phyloP scores from a whole-genome alignment of 1,140 invertebrate species.

The Lepidurus couesii region DNA sequence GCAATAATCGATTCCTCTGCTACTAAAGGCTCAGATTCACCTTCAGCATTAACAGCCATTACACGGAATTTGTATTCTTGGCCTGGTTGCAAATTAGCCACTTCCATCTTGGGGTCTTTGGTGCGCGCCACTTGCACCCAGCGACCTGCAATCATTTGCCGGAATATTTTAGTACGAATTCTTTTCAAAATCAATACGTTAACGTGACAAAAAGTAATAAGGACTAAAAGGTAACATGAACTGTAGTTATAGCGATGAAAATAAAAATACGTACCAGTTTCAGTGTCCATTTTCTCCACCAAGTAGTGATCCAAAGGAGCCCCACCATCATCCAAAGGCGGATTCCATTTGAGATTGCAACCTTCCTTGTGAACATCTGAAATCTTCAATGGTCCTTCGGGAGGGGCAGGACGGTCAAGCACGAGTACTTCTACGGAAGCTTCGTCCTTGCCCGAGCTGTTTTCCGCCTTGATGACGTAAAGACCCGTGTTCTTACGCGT shows the following conservation, averaged over 20 bases:
- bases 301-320: conserved; percentile 84
- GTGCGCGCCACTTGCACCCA: conserved; percentile 74
- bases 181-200: neutral
- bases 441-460: conserved; percentile 83
- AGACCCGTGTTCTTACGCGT: conserved; percentile 76
- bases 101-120: conserved; percentile 75
- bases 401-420: conserved; percentile 78
- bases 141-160: conserved; percentile 47
- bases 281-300: conserved; percentile 83
- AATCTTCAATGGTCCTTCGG: conserved; percentile 85
- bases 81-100: conserved; percentile 76
- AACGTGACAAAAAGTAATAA: neutral
- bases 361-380: conserved; percentile 89
- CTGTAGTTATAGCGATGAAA: neutral
- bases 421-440: conserved; percentile 82
- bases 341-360: conserved; percentile 88
- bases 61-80: conserved; percentile 98
- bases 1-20: conserved; percentile 84
- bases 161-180: neutral
- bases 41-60: conserved; percentile 89
- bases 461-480: conserved; percentile 82
- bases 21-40: conserved; percentile 84
- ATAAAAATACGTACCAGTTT: conserved; percentile 53
- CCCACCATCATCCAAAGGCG: conserved; percentile 84
- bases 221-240: too few species aligned